A percentile compares a stretch with the other conserved stretches of the same genome.
Conservation (phyloP, 2,113 vertebrate genomes). For the Oenanthe melanoleuca region DNA sequence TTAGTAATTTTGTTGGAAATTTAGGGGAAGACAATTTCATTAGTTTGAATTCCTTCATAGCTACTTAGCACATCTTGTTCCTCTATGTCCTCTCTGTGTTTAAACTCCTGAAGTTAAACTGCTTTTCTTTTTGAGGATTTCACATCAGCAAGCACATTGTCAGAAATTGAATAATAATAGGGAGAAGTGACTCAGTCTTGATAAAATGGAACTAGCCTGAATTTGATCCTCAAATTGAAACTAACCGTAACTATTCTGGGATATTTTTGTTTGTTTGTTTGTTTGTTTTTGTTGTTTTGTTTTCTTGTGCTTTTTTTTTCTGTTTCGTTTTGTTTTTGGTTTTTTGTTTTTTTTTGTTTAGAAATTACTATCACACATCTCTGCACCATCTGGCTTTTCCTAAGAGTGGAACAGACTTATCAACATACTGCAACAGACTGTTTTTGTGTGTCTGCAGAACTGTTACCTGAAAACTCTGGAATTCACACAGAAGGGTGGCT, state of each 20-base stretch:
- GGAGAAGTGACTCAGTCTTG: background rate
- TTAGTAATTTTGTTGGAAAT: background rate
- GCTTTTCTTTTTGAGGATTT: background rate
- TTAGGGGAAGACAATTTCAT: background rate
- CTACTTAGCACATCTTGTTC: background rate
- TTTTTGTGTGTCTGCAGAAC: constrained; percentile 15
- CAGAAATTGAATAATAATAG: background rate
- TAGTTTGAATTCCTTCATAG: background rate
- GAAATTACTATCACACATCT: constrained; percentile 5
- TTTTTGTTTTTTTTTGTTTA: background rate
- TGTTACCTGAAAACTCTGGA: background rate
- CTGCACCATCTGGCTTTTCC: constrained; percentile 28
- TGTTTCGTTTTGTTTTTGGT: too few species aligned
- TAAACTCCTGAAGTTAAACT: background rate
- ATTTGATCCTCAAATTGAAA: constrained; percentile 27
- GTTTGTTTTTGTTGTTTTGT: background rate
- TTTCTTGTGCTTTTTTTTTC: background rate
- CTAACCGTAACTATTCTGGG: background rate
- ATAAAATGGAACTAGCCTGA: background rate
- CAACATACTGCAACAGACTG: background rate
- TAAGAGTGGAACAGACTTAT: constrained; percentile 17
- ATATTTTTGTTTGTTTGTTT: background rate
- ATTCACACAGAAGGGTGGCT: background rate
- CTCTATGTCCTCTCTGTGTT: background rate
- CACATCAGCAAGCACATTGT: background rate